These are phyloP conservation scores for Cordilura impudica DNA, from an alignment of 2,888 invertebrate species.

Conservation along the genomic window DNA sequence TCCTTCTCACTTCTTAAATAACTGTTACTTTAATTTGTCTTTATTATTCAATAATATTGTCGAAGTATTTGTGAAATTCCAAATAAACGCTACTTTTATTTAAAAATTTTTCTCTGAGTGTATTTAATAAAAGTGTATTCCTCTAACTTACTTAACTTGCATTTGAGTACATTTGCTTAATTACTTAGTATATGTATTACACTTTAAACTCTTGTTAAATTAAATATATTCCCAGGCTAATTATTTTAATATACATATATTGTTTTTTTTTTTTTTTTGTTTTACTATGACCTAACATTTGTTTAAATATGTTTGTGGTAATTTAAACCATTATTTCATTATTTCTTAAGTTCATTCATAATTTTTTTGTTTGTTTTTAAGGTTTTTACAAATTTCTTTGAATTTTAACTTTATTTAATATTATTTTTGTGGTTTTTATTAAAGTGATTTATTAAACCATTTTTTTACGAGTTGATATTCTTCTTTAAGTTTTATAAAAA, in stretches of 20 bases:
- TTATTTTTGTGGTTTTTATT: constrained; percentile 33
- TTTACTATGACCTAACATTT: constrained; percentile 54
- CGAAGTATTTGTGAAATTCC: too few relatives aligned
- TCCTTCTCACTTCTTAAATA: too few relatives aligned
- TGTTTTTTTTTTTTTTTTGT: constrained; percentile 1
- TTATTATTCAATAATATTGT: too few relatives aligned
- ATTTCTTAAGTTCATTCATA: constrained; percentile 53
- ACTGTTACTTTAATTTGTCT: too few relatives aligned
- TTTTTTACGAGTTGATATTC: constrained; percentile 40
- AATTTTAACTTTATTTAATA: constrained; percentile 43
- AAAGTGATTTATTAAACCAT: constrained; percentile 59
- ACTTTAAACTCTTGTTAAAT: constrained; percentile 57
- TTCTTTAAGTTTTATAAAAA: constrained; percentile 13
- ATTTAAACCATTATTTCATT: constrained; percentile 28
- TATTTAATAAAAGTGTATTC: too few relatives aligned
- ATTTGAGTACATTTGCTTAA: background rate
- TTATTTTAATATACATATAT: too few relatives aligned
- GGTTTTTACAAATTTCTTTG: constrained; percentile 57
- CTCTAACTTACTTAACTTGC: background rate
- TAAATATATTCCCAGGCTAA: constrained; percentile 61
- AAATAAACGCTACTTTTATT: too few relatives aligned
- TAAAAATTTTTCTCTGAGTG: background rate
- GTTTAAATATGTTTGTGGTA: constrained; percentile 2
- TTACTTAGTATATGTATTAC: constrained; percentile 31
- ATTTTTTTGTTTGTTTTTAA: constrained; percentile 13